A percentile compares a stretch with the other conserved stretches of the same genome.
These are phyloP conservation scores for Polia nebulosa DNA, from an alignment of 2,888 invertebrate genomes.

Conservation along the genomic window DNA sequence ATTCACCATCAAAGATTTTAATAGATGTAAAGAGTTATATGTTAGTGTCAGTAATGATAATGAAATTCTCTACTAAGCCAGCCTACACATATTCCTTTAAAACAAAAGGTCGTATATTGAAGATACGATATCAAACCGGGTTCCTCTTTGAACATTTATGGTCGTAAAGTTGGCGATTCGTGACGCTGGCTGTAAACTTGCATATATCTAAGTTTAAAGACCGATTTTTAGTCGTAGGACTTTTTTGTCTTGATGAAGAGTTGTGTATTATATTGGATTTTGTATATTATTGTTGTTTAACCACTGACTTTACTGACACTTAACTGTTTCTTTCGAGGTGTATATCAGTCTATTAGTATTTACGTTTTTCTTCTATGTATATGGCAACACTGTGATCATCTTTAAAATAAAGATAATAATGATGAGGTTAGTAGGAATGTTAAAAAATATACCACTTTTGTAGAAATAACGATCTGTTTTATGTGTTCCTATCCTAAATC, in stretches of 20 bases:
- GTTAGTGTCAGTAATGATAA: conserved; percentile 6
- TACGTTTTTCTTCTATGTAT: too few relatives aligned
- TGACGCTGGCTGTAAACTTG: conserved; percentile 35
- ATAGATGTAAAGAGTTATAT: too few relatives aligned
- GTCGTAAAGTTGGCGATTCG: conserved; percentile 41
- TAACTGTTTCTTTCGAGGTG: not conserved
- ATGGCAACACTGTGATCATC: too few relatives aligned
- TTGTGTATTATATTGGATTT: not conserved
- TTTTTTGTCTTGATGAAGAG: conserved; percentile 16
- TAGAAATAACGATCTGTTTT: not conserved
- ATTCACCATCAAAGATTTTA: not conserved
- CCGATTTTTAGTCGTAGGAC: conserved; percentile 6
- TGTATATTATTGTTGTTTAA: not conserved
- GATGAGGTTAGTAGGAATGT: too few relatives aligned
- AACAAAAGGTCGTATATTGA: conserved; percentile 20
- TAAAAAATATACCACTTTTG: not conserved
- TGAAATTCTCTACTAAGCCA: conserved; percentile 1
- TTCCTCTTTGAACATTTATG: conserved; percentile 28
- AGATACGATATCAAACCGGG: conserved; percentile 27
- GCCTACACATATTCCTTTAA: not conserved
- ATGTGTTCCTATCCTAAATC: conserved; percentile 22
- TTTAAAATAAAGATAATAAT: too few relatives aligned
- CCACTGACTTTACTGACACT: not conserved
- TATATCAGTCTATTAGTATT: too few relatives aligned
- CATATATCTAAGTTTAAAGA: conserved; percentile 7